Evolutionary conservation across 2,797 vertebrate genomes (phyloP), one percentile per base, ranked within the genome.

Genomic region (Xyrichtys novacula): DNA sequence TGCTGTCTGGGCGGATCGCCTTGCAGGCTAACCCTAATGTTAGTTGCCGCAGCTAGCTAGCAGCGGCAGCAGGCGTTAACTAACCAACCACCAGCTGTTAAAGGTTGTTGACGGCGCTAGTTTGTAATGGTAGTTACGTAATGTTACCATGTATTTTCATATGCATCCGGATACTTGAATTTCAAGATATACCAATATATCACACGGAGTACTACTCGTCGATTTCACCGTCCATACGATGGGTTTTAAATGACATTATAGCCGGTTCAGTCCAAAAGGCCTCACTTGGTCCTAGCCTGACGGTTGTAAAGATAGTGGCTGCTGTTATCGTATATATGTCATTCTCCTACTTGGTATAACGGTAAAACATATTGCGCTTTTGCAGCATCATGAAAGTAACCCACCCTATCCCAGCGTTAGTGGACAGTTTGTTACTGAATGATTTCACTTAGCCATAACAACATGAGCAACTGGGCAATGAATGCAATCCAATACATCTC

Each of bases 1-100:
- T 29, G 64, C 79, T 69, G 79, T 73, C 84, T 87, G 89, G 91
- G 90, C 81, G 89, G 90, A 89, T 87, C 88, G 81, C 76, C 77
- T 85, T 59, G 76, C 77, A 75, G 70, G 81, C 84, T 85, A 83
- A 86, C 71, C 71, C 76, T 19, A 71, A 64, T 36, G 67, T 20
- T 74, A 62, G 72, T 75, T 81, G 55, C 84, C 67, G 80, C 74
- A 83, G 78, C 85, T 81, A 80, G 57, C 76, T 70, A 84, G 64
- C 42, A 71, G 68, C 88, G n/a, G n/a, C 32, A n/a, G n/a, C n/a
- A 77, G 75, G 48, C 79, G 56, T 67, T 71, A 71, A 86, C 78
- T 40, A 80, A 62, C 80, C 20, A 64, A 76, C 56, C 70, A 82
- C 28, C 84, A 79, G 85, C 81, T 85, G 85, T 80, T 82, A 36